Percentiles rank a stretch among this genome's conserved stretches.
Conservation (phyloP, 2,113 vertebrate genomes). For the Riparia riparia region DNA sequence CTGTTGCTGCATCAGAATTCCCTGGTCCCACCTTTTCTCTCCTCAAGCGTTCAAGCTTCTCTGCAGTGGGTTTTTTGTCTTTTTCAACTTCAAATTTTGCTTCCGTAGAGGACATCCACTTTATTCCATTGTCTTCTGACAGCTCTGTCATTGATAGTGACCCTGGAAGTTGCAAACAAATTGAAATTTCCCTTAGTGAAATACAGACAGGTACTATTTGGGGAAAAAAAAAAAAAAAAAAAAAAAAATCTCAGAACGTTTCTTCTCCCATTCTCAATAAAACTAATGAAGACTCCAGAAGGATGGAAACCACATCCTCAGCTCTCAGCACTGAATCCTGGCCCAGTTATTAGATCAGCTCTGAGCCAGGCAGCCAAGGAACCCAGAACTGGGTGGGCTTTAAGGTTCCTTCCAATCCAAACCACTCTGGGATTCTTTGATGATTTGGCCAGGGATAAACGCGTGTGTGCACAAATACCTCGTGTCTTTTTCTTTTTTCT, state of each 20-base stretch:
- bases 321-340: background rate
- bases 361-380: background rate
- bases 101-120: slow-evolving; percentile 87
- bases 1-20: background rate
- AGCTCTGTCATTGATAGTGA: background rate
- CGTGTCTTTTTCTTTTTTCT: slow-evolving; percentile 62
- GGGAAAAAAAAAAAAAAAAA: background rate
- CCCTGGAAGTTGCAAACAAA: slow-evolving; percentile 12
- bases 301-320: background rate
- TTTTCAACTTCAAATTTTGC: slow-evolving; percentile 71
- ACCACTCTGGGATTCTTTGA: no score
- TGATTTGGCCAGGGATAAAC: accelerated
- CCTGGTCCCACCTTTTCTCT: slow-evolving; percentile 85
- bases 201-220: background rate
- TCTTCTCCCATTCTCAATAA: background rate
- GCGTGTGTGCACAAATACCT: background rate
- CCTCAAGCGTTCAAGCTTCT: slow-evolving; percentile 86
- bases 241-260: background rate
- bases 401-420: background rate
- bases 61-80: slow-evolving; percentile 77
- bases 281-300: background rate
- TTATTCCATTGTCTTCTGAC: slow-evolving; percentile 73
- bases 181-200: background rate
- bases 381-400: background rate
- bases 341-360: background rate